These are phyloP conservation scores for Cylindroiulus punctatus DNA, from an alignment of 2,888 invertebrate genomes.

Conservation along the genomic window DNA sequence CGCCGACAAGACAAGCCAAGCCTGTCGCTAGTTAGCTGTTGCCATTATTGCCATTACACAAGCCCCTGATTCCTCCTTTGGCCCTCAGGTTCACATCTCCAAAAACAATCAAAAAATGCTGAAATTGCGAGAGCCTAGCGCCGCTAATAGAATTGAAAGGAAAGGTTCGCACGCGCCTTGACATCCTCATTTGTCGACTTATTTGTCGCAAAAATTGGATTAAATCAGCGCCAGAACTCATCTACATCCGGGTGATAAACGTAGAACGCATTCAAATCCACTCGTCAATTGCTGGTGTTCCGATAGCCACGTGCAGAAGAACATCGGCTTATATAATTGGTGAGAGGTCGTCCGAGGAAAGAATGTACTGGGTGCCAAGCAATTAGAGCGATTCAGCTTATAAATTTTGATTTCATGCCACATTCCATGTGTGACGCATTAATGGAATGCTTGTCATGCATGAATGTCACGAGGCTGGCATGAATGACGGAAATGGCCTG, in stretches of 20 bases:
- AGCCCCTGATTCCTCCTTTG: not conserved
- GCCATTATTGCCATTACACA: constrained; percentile 23
- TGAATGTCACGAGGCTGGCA: too few species aligned
- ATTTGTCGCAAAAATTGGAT: constrained; percentile 3
- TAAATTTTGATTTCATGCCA: too few species aligned
- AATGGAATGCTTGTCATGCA: too few species aligned
- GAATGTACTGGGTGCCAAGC: too few species aligned
- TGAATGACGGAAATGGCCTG: too few species aligned
- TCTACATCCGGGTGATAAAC: not conserved
- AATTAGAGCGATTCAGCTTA: too few species aligned
- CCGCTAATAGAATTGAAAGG: not conserved
- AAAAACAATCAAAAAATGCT: constrained; percentile 31
- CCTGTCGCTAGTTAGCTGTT: not conserved
- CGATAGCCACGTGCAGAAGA: not conserved
- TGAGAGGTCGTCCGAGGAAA: not conserved
- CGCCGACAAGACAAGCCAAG: constrained; percentile 3
- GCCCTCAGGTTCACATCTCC: not conserved
- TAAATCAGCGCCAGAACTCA: constrained; percentile 1
- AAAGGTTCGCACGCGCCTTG: not conserved
- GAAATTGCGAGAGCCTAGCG: not conserved
- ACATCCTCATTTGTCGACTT: constrained; percentile 36
- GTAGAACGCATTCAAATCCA: not conserved
- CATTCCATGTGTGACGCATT: too few species aligned
- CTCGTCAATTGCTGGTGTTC: not conserved
- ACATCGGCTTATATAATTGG: not conserved